Percentiles rank a stretch among this genome's conserved stretches.
These are phyloP conservation scores for Chiloscyllium punctatum DNA, from an alignment of 2,797 vertebrate species.

Conservation along the genomic window DNA sequence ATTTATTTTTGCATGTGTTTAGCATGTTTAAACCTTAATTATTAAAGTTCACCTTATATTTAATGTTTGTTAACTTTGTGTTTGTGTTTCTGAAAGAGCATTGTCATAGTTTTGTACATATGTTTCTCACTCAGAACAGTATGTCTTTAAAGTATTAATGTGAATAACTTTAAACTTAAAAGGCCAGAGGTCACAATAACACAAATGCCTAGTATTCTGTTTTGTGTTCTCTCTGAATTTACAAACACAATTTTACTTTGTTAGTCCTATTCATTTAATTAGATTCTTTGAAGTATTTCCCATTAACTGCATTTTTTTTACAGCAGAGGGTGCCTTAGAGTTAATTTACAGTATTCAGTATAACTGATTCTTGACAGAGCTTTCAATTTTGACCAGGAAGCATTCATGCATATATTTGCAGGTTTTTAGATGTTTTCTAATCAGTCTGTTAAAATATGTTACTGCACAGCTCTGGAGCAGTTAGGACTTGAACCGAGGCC, in stretches of 20 bases:
- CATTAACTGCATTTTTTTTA: not conserved
- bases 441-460: too few relatives aligned
- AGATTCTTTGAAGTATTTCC: not conserved
- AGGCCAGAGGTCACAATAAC: not conserved
- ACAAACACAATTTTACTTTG: not conserved
- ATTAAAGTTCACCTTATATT: constrained; percentile 49
- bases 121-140: not conserved
- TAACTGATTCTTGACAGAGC: not conserved
- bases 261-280: not conserved
- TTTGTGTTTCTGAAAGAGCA: not conserved
- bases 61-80: constrained; percentile 18
- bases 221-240: not conserved
- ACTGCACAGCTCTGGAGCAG: too few relatives aligned
- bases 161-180: not conserved
- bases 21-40: constrained; percentile 52
- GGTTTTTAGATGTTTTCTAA: too few relatives aligned
- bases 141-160: not conserved
- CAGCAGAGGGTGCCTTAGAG: not conserved
- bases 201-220: not conserved
- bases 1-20: constrained; percentile 57
- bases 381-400: not conserved
- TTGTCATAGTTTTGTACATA: not conserved
- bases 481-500: too few relatives aligned
- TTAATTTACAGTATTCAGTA: not conserved
- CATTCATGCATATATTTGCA: not conserved